phyloP scores from a whole-genome alignment of 2,888 invertebrate genomes.

The Rhingia campestris region DNA sequence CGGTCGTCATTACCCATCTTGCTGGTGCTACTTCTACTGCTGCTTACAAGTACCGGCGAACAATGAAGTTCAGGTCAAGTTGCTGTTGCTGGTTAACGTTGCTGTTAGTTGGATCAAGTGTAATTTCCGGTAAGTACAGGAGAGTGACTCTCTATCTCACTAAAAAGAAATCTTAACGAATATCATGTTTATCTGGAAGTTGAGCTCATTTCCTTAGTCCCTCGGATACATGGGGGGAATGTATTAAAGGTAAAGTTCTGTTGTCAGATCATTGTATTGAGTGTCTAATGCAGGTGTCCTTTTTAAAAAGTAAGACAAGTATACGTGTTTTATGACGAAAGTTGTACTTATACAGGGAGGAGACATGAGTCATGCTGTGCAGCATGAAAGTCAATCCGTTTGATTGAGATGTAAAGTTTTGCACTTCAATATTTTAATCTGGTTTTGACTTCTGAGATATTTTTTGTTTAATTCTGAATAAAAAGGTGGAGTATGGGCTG shows the following conservation, averaged over 20 bases:
- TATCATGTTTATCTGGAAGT: slow-evolving; percentile 29
- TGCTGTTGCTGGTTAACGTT: slow-evolving; percentile 78
- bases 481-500: too few relatives aligned
- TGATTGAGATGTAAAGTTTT: too few relatives aligned
- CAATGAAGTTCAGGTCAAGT: slow-evolving; percentile 76
- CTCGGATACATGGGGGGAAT: slow-evolving; percentile 1
- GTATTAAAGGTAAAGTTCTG: slow-evolving; percentile 4
- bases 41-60: slow-evolving; percentile 75
- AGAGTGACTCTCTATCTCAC: background rate
- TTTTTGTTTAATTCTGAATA: too few relatives aligned
- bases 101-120: slow-evolving; percentile 78
- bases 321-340: too few relatives aligned
- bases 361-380: too few relatives aligned
- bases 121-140: slow-evolving; percentile 78
- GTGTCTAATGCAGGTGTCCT: slow-evolving; percentile 18
- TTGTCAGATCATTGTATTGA: slow-evolving; percentile 16
- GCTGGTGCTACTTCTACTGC: slow-evolving; percentile 42
- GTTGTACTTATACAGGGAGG: too few relatives aligned
- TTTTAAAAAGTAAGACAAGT: too few relatives aligned
- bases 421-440: too few relatives aligned
- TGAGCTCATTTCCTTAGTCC: slow-evolving; percentile 17
- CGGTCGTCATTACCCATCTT: slow-evolving; percentile 26
- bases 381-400: too few relatives aligned
- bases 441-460: too few relatives aligned
- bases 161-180: slow-evolving; percentile 19